phyloP scores from a whole-genome alignment of 2,888 invertebrate genomes.

The Acleris literana region DNA sequence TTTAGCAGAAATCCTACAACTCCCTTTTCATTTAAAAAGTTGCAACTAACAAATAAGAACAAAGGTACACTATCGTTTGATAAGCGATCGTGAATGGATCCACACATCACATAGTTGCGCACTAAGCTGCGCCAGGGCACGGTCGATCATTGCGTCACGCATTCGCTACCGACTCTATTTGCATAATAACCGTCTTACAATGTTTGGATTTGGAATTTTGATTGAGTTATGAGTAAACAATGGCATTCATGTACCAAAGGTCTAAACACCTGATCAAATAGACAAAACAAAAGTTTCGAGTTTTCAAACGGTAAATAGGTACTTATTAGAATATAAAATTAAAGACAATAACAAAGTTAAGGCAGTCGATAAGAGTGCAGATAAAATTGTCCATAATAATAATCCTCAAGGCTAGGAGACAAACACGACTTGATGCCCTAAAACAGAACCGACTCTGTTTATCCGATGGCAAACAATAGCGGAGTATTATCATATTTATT shows the following conservation, averaged over 20 bases:
- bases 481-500: slow-evolving; percentile 2
- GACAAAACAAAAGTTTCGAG: background rate
- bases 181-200: slow-evolving; percentile 56
- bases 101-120: slow-evolving; percentile 29
- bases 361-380: background rate
- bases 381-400: background rate
- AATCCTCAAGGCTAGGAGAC: background rate
- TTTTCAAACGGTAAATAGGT: background rate
- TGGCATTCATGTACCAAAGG: background rate
- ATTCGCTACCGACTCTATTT: slow-evolving; percentile 44
- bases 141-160: slow-evolving; percentile 42
- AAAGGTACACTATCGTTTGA: slow-evolving; percentile 23
- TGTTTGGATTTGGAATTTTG: slow-evolving; percentile 36
- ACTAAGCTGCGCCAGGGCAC: slow-evolving; percentile 41
- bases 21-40: background rate
- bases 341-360: background rate
- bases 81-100: slow-evolving; percentile 31
- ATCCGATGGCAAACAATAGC: slow-evolving; percentile 13
- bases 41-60: slow-evolving; percentile 30
- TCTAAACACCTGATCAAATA: slow-evolving; percentile 7
- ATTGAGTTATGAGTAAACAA: slow-evolving; percentile 6
- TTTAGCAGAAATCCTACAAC: background rate
- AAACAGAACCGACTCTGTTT: slow-evolving; percentile 1
- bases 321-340: background rate
- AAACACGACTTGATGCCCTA: slow-evolving; percentile 10